Evolutionary conservation across 2,888 invertebrate species (phyloP).

Genomic region (Ecliptopera silaceata): DNA sequence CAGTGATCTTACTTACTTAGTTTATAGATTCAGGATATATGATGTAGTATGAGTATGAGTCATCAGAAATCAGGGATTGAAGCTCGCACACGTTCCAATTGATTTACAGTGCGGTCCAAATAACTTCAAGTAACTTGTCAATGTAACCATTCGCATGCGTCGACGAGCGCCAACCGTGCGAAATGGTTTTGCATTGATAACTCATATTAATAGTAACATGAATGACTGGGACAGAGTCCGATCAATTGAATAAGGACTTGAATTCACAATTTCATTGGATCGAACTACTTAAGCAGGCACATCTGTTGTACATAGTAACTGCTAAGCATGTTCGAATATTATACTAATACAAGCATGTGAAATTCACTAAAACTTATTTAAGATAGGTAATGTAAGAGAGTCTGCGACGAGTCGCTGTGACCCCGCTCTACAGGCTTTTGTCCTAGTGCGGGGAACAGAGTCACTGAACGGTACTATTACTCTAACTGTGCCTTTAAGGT

Average conservation of each 20-base stretch:
- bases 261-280: neutral
- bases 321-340: no score
- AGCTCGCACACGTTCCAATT: neutral
- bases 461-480: no score
- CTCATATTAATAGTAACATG: conserved; percentile 7
- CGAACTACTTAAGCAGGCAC: no score
- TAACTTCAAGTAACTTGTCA: neutral
- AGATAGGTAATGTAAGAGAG: no score
- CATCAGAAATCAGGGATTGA: neutral
- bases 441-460: no score
- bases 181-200: neutral
- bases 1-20: neutral
- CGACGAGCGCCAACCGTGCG: neutral
- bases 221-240: conserved; percentile 1
- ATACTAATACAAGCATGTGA: no score
- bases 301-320: no score
- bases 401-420: no score
- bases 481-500: no score
- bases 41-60: conserved; percentile 16
- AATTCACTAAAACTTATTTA: no score
- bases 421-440: no score
- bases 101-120: conserved; percentile 5
- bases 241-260: neutral
- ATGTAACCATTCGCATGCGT: conserved; percentile 7
- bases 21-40: neutral